Evolutionary conservation across 2,113 vertebrate species (phyloP), one percentile per base, ranked within the genome.

Genomic region (Bubo scandiacus): DNA sequence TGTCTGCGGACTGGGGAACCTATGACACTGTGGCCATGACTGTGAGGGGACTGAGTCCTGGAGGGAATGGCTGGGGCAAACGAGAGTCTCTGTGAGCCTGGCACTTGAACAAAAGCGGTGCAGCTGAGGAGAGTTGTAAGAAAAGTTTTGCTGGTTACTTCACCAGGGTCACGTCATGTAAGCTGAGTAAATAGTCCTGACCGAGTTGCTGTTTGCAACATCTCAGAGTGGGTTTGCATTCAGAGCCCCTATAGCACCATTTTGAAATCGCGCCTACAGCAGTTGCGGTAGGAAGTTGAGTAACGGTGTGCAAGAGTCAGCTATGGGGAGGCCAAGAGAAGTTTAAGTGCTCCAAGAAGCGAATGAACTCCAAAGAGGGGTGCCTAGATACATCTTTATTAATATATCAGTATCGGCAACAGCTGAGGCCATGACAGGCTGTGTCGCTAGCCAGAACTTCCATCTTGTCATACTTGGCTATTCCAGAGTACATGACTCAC

Each of bases 231-330:
- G 38, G 22, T 86, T 94, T 94, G 42, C 75, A 6, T 78, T 84
- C 72, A 86, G 40, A 81, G 42, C 38, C 38, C 36, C 65, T 81
- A 1, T 55, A 63, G 80, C 77, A 79, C 59, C 7, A 10, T 86
- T 94, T 92, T 89, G 84, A 71, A 96, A 92, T 38, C 0, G 0
- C 6, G 2, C n/a, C 68, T 68, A 11, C 57, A 62, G 58, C 40
- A 70, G 40, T 38, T 95, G 73, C 8, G 1, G 26, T 78, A 74
- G 75, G 59, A 92, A 81, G 34, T 94, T 96, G 94, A 47, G 86
- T 78, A 96, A 96, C 38, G 81, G 26, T 21, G 47, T 55, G 58
- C 77, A 96, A 79, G 84, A 91, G 89, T 84, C 81, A 87, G 68
- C 61, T 84, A 3, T 0, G 0, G 55, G 29, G 32, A 88, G 47